phyloP scores from a whole-genome alignment of 2,113 vertebrate species.

The Vimba vimba region DNA sequence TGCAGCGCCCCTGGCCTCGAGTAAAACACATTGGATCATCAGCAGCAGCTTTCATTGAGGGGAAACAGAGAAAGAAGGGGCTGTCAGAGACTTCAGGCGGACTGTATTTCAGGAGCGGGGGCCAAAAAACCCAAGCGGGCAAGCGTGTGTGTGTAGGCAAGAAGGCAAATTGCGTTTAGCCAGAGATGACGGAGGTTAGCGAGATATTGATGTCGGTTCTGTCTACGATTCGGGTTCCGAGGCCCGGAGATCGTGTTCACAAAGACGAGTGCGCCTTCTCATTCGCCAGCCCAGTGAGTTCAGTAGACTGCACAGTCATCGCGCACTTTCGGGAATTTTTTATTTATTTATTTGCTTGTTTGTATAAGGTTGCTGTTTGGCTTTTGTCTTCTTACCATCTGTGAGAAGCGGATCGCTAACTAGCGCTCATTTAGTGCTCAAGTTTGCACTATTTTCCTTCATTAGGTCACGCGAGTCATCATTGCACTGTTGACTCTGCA shows the following conservation, averaged over 20 bases:
- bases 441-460: constrained; percentile 1
- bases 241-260: constrained; percentile 95
- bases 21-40: constrained; percentile 12
- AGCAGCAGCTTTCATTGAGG: constrained; percentile 28
- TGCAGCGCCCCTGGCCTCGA: constrained; percentile 46
- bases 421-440: constrained; percentile 6
- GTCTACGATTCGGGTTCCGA: constrained; percentile 92
- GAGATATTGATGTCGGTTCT: constrained; percentile 94
- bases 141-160: constrained; percentile 51
- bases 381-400: neutral
- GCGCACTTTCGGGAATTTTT: neutral
- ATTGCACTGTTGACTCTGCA: neutral
- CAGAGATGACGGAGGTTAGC: constrained; percentile 88
- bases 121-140: constrained; percentile 57
- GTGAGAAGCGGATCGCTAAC: neutral
- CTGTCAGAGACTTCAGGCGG: constrained; percentile 49
- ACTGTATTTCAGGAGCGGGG: constrained; percentile 59
- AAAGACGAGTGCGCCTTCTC: constrained; percentile 99
- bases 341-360: neutral
- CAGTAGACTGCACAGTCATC: constrained; percentile 28
- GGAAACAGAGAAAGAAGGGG: constrained; percentile 46
- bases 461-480: neutral
- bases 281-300: constrained; percentile 92
- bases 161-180: constrained; percentile 53
- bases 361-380: neutral